phyloP scores from a whole-genome alignment of 2,797 vertebrate genomes.

The Cynopterus sphinx region DNA sequence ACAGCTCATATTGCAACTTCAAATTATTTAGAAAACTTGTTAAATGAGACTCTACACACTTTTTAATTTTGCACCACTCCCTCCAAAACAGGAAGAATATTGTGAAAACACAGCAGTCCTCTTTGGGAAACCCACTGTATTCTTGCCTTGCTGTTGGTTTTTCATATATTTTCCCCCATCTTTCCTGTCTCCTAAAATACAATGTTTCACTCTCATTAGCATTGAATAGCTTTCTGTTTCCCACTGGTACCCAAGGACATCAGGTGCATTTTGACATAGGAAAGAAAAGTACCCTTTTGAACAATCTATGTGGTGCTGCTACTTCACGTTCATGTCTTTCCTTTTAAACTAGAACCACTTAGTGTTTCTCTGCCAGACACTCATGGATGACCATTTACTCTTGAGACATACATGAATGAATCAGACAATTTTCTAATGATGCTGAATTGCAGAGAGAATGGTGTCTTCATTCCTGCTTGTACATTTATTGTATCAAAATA shows the following conservation, averaged over 20 bases:
- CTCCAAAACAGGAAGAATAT: background rate
- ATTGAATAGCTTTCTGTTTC: constrained; percentile 42
- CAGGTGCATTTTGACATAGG: constrained; percentile 5
- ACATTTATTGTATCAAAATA: constrained; percentile 49
- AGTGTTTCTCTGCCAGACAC: constrained; percentile 33
- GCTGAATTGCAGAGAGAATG: background rate
- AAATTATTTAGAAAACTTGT: background rate
- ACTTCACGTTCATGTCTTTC: background rate
- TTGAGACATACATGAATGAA: constrained; percentile 49
- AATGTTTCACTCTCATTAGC: background rate
- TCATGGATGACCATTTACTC: background rate
- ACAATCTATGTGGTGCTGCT: background rate
- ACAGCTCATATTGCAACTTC: background rate
- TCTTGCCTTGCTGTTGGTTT: background rate
- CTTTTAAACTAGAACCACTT: constrained; percentile 46
- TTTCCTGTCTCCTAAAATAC: background rate
- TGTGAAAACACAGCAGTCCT: background rate
- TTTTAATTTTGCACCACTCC: background rate
- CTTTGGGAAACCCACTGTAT: background rate
- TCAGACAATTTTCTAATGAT: constrained; percentile 50
- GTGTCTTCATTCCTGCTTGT: constrained; percentile 2
- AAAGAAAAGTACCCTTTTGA: constrained; percentile 12
- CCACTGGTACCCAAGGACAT: background rate
- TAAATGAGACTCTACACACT: background rate
- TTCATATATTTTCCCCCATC: background rate